Evolutionary conservation across 2,797 vertebrate genomes (phyloP), one percentile per base, ranked within the genome.

Genomic region (Falco novaeseelandiae): DNA sequence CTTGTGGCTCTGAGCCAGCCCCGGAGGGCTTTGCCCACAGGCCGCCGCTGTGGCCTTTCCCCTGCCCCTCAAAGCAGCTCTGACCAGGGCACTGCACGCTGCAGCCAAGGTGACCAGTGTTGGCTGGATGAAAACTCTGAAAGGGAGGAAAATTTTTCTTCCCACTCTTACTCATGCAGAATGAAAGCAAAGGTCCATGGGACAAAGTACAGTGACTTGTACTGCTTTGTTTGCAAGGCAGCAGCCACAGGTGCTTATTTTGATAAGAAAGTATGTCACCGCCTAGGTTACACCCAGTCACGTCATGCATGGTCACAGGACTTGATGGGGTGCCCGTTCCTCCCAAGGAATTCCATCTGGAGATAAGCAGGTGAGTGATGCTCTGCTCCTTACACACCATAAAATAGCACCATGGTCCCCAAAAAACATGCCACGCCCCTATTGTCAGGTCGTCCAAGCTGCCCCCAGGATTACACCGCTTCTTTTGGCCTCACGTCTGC

Each of bases 201-300:
- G 69, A 81, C 90, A 92, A 95, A 95, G 90, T 76, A 59, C 69
- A 83, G 51, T 36, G 61, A 71, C 49, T 69, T 74, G 40, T 46
- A 67, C 17, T 74, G 52, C 63, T 95, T 65, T 88, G 40, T 81
- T 83, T 81, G 65, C 40, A 83, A 71, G 70, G 69, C 54, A 88
- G 65, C 57, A 93, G 88, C 46, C 65, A 86, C 16, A 52, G 52
- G 80, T 83, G 26, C 29, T 89, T 81, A 80, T 81, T 86, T 90
- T 65, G 90, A 90, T 97, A 96, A 91, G 54, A 74, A 93, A 66
- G 21, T 52, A 38, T 76, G 88, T 67, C 55, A 70, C 85, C 10
- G 0, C 69, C 93, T 32, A 81, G 79, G 95, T 86, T 88, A 96
- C 87, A 94, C 94, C 93, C 85, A 88, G 57, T 46, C 77, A 61